Evolutionary conservation across 2,888 invertebrate species (phyloP), one percentile per base, ranked within the genome.

Genomic region (Rhyacophila evoluta): DNA sequence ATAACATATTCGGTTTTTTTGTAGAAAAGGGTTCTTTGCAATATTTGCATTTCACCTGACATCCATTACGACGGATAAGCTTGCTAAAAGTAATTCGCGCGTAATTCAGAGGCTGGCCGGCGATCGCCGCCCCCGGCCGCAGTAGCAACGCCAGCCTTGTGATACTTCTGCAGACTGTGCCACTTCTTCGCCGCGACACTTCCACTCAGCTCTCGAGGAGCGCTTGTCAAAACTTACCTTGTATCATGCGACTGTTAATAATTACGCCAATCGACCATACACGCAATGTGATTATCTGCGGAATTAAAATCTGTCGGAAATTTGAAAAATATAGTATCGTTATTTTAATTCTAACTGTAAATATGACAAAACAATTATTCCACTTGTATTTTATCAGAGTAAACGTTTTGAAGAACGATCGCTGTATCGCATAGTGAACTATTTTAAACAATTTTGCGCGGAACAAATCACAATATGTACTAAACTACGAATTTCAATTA

Each of bases 81-180:
- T 10, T 19, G 55, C 15, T 12, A 55, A 55, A 55, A 55, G 55
- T 55, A 55, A 55, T 5, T 5, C 1, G 55, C 25, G 55, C 55
- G 55, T 55, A 55, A 55, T 55, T 55, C 55, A 55, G 55, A 55
- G 25, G 55, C 55, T 55, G 55, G 55, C 15, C 19, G 25, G 55
- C 25, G 19, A 25, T 55, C 19, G 25, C 55, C 55, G 55, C 55
- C 55, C 55, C 55, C 55, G 55, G 19, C 55, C 25, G 15, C n/a
- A 6, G 41, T 15, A 5, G 55, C 55, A 55, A 19, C 25, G 15
- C 6, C 15, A 25, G 55, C 55, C 55, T 55, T 55, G 55, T 55
- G 25, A 55, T 55, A 55, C 55, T 55, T 55, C 10, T 6, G 19
- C 55, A 55, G 55, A 12, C 55, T 55, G 55, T 55, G 55, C 25